These are phyloP conservation scores for Ditula angustiorana DNA, from an alignment of 2,888 invertebrate genomes.

Conservation along the genomic window DNA sequence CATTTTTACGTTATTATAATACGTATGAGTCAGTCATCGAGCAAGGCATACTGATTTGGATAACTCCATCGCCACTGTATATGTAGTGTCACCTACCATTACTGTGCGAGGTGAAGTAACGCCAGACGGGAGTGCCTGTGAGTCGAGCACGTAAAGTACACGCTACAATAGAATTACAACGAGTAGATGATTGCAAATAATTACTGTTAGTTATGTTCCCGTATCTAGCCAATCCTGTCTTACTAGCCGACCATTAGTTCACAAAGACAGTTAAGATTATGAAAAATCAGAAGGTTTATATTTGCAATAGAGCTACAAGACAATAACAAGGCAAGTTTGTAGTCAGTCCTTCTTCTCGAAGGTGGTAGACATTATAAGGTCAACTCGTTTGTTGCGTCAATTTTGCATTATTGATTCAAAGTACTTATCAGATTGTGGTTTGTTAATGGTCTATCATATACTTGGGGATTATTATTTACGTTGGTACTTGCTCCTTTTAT, in stretches of 20 bases:
- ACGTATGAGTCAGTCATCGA: slow-evolving; percentile 16
- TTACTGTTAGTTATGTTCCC: not conserved
- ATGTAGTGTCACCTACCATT: not conserved
- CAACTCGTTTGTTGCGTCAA: not conserved
- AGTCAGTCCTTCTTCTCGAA: not conserved
- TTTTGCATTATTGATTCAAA: not conserved
- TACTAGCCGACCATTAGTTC: not conserved
- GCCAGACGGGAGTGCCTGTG: not conserved
- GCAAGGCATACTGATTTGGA: slow-evolving; percentile 8
- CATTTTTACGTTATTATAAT: slow-evolving; percentile 40
- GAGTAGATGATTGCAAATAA: slow-evolving; percentile 9
- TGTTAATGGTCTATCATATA: not conserved
- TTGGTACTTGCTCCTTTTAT: not conserved
- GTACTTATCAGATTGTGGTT: not conserved
- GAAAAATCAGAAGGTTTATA: not conserved
- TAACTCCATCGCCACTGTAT: not conserved
- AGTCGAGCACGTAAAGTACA: not conserved
- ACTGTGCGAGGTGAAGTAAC: not conserved
- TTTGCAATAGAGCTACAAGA: not conserved
- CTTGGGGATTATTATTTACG: not conserved
- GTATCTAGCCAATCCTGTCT: not conserved
- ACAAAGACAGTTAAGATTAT: not conserved
- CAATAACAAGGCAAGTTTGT: not conserved
- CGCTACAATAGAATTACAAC: slow-evolving; percentile 12
- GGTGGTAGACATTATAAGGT: not conserved